phyloP scores from a whole-genome alignment of 2,113 vertebrate species.

The Lamprologus sp. region DNA sequence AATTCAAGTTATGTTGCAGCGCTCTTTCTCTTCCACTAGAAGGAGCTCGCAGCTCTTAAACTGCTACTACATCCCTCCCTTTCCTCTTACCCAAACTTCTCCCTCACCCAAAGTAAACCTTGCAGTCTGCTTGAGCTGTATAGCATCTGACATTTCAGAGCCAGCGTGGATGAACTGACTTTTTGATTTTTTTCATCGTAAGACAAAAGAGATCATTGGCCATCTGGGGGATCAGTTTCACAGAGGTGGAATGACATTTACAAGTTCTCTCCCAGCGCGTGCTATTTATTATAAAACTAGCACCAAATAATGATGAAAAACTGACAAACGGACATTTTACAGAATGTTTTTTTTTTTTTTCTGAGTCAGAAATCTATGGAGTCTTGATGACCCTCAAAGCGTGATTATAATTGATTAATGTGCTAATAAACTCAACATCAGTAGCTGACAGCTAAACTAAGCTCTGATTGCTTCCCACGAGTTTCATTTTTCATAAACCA shows the following conservation, averaged over 20 bases:
- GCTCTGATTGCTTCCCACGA: not conserved
- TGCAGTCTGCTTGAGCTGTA: not conserved
- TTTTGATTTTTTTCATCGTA: not conserved
- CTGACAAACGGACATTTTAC: not conserved
- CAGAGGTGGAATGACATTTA: not conserved
- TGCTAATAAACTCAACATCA: not conserved
- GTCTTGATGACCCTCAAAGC: not conserved
- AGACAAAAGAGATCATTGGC: not conserved
- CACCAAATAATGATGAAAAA: not conserved
- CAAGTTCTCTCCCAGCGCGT: not conserved
- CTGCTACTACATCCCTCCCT: not conserved
- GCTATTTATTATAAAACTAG: not conserved
- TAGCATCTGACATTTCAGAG: not conserved
- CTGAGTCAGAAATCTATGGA: not conserved
- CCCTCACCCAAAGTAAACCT: not conserved
- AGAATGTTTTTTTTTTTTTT: not conserved
- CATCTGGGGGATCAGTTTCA: not conserved
- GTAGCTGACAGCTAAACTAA: not conserved
- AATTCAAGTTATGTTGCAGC: constrained; percentile 63
- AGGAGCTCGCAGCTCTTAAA: constrained; percentile 43
- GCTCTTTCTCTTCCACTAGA: constrained; percentile 54
- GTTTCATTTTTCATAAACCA: not conserved
- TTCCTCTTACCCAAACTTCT: not conserved
- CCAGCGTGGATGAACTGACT: not conserved
- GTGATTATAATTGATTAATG: not conserved